Base-by-base conservation (phyloP, 53 echinoderm and acorn worm species). In the Actinopyga echinites region DNA sequence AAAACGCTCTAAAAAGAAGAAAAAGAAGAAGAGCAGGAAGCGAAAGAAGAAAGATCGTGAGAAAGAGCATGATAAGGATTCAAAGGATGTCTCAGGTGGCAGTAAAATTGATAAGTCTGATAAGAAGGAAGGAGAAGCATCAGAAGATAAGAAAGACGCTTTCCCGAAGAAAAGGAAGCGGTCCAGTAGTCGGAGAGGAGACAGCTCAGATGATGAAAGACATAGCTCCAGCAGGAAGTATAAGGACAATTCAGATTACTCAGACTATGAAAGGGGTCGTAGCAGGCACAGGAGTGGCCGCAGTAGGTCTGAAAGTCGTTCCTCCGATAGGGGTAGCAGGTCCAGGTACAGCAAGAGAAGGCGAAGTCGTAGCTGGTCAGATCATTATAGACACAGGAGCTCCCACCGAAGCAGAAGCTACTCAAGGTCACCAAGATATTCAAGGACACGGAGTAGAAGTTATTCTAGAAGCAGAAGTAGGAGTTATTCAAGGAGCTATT, bases 261-360 rank as follows among this genome's bases (percentile, higher is more conserved):
- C 91, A 29, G 91, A 91, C 53, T 86, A 92, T 79, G 86, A 89
- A 64, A 93, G 84, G 77, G 86, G 86, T 40, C 87, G 90, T 40
- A 87, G 89, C 73, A 87, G 85, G 52, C 87, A 85, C 22, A 81
- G 91, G 31, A 87, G 91, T 57, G 78, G 91, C 13, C 73, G 68
- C 43, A 91, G 91, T 44, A 69, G 95, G 34, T 92, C 92, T 34
- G 64, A 84, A 31, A 89, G 85, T 38, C 80, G 80, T 65, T 85
- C 84, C 12, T 89, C 89, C 1, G 81, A 89, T 62, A 79, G 89
- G 37, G 89, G 80, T 5, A 84, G 85, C 22, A 79, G 89, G 30
- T 88, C 89, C 37, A 83, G 84, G 36, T 84, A 84, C 32, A 89
- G 80, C 59, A 75, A 80, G 36, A 79, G 89, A 33, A 79, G 84